Evolutionary conservation across 2,113 vertebrate species (phyloP).

Genomic region (Cochlearius cochlearius): DNA sequence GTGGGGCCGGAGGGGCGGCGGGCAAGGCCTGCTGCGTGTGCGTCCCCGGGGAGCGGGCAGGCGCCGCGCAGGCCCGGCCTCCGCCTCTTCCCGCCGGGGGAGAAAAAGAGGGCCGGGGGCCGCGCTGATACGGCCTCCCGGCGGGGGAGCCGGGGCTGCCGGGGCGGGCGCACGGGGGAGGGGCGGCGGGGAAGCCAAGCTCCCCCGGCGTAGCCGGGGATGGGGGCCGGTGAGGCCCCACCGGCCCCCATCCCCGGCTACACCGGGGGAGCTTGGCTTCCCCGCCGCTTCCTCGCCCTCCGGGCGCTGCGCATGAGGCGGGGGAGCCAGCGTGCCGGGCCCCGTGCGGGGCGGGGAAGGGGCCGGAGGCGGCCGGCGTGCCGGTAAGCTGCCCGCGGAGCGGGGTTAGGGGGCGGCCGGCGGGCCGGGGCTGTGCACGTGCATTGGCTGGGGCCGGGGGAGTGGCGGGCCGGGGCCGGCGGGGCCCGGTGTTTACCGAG

Average conservation of each 20-base stretch:
- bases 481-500: not conserved
- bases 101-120: not conserved
- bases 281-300: too few relatives aligned
- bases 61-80: not conserved
- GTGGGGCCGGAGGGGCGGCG: not conserved
- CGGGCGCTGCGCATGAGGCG: not conserved
- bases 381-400: not conserved
- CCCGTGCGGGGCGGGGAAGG: not conserved
- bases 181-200: too few relatives aligned
- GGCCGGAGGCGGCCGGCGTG: not conserved
- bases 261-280: too few relatives aligned
- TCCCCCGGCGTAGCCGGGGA: not conserved
- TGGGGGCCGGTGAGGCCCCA: not conserved
- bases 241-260: too few relatives aligned
- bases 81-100: not conserved
- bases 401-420: not conserved
- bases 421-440: not conserved
- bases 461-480: not conserved
- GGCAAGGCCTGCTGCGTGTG: not conserved
- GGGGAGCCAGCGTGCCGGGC: not conserved
- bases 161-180: not conserved
- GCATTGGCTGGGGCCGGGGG: not conserved
- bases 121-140: not conserved
- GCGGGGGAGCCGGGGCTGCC: not conserved
- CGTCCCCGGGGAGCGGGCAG: not conserved